Evolutionary conservation across 2,113 vertebrate genomes (phyloP).

Genomic region (Drymodes brunneopygia): DNA sequence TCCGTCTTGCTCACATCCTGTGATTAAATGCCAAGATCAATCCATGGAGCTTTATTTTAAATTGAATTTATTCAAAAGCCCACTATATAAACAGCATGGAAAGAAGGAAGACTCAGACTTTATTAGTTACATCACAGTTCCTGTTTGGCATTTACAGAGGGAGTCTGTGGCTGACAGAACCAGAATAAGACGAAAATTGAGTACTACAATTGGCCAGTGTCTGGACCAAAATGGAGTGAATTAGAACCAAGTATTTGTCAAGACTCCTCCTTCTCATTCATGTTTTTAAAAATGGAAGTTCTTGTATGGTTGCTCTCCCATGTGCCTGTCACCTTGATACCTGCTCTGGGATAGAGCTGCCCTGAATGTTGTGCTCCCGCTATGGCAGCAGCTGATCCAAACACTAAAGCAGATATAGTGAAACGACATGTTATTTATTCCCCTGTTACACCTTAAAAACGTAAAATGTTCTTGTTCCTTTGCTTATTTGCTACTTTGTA

Average conservation of each 20-base stretch:
- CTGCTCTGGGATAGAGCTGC: not conserved
- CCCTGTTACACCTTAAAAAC: not conserved
- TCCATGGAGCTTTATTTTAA: not conserved
- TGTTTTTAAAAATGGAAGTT: not conserved
- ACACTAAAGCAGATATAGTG: not conserved
- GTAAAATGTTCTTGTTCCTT: not conserved
- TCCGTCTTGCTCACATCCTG: not conserved
- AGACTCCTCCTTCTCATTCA: not conserved
- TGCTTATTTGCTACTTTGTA: not conserved
- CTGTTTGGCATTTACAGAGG: not conserved
- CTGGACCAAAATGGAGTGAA: not conserved
- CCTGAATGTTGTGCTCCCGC: not conserved
- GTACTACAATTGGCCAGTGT: not conserved
- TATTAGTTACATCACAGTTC: not conserved
- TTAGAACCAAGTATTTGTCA: not conserved
- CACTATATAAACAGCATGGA: not conserved
- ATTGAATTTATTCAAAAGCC: not conserved
- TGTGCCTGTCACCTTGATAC: not conserved
- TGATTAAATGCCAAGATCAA: slow-evolving; percentile 15
- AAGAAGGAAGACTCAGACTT: not conserved
- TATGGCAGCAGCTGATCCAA: not conserved
- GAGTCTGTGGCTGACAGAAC: not conserved
- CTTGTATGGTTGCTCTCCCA: not conserved
- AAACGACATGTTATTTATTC: not conserved
- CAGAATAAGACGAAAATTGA: not conserved